Evolutionary conservation across 2,888 invertebrate genomes (phyloP).

Genomic region (Philhelius pedissequus): DNA sequence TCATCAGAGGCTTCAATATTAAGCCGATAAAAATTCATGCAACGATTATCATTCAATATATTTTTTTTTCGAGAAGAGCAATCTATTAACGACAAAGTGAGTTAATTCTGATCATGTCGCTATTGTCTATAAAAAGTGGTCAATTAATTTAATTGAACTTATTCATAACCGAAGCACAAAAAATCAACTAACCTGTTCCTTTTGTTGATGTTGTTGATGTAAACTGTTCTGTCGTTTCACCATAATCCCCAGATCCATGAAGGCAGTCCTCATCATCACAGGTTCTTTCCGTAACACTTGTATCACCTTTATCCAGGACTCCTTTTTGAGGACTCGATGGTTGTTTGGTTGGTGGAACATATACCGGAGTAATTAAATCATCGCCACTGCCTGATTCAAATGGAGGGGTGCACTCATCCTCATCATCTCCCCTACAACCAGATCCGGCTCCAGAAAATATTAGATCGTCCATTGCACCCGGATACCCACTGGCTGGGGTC

Average conservation of each 20-base stretch:
- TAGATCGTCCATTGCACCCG: conserved; percentile 90
- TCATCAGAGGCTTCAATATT: too few species aligned
- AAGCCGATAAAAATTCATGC: too few species aligned
- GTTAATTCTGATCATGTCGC: too few species aligned
- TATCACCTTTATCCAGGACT: conserved; percentile 69
- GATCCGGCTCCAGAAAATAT: conserved; percentile 95
- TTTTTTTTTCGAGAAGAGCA: too few species aligned
- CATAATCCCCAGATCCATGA: conserved; percentile 88
- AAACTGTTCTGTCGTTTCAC: conserved; percentile 84
- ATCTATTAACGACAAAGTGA: too few species aligned
- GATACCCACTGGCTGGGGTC: conserved; percentile 91
- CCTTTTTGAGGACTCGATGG: conserved; percentile 81
- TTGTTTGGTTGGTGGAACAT: conserved; percentile 89
- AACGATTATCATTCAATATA: too few species aligned
- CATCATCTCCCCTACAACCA: conserved; percentile 94
- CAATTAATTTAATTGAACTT: too few species aligned
- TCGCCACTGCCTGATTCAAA: conserved; percentile 92
- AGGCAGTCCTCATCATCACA: conserved; percentile 94
- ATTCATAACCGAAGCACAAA: too few species aligned
- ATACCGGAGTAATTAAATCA: conserved; percentile 95
- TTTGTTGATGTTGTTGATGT: conserved; percentile 81
- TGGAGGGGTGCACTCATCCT: conserved; percentile 92
- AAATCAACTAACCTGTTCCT: conserved; percentile 78
- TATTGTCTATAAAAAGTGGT: too few species aligned
- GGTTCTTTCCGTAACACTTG: conserved; percentile 79